A percentile compares a stretch with the other conserved stretches of the same genome.
Conservation (phyloP, 2,888 invertebrate genomes). For the Empis stercorea region DNA sequence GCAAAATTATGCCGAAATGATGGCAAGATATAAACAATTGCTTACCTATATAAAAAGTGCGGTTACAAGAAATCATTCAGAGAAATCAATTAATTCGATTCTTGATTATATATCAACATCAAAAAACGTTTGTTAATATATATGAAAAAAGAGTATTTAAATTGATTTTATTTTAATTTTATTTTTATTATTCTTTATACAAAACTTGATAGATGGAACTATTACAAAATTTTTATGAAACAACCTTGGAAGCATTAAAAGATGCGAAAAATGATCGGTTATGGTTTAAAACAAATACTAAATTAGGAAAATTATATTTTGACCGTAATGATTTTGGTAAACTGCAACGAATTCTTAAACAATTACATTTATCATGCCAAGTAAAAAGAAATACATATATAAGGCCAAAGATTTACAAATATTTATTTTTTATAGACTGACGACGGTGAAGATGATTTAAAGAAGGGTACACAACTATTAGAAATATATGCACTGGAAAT, state of each 20-base stretch:
- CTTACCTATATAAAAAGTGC: conserved; percentile 98
- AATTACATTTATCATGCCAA: conserved; percentile 94
- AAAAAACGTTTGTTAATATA: conserved; percentile 62
- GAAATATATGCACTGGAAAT: conserved; percentile 99
- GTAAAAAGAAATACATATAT: conserved; percentile 33
- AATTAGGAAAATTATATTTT: conserved; percentile 94
- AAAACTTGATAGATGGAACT: conserved; percentile 98
- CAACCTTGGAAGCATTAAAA: conserved; percentile 82
- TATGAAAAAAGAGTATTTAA: neutral
- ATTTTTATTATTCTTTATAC: no score
- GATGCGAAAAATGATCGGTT: conserved; percentile 98
- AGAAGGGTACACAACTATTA: conserved; percentile 92
- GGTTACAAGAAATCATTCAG: conserved; percentile 97
- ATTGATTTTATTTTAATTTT: conserved; percentile 6
- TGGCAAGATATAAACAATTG: conserved; percentile 87
- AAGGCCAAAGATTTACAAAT: neutral
- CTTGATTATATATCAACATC: conserved; percentile 98
- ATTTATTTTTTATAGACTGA: conserved; percentile 55
- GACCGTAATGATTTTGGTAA: conserved; percentile 91
- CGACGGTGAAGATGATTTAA: conserved; percentile 94
- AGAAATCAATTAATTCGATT: conserved; percentile 98
- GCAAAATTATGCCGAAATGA: conserved; percentile 92
- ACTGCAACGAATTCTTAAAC: conserved; percentile 91
- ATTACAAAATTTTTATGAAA: conserved; percentile 96
- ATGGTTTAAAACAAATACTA: conserved; percentile 99